These are phyloP conservation scores for Plodia interpunctella DNA, from an alignment of 1,140 invertebrate species.

Conservation along the genomic window DNA sequence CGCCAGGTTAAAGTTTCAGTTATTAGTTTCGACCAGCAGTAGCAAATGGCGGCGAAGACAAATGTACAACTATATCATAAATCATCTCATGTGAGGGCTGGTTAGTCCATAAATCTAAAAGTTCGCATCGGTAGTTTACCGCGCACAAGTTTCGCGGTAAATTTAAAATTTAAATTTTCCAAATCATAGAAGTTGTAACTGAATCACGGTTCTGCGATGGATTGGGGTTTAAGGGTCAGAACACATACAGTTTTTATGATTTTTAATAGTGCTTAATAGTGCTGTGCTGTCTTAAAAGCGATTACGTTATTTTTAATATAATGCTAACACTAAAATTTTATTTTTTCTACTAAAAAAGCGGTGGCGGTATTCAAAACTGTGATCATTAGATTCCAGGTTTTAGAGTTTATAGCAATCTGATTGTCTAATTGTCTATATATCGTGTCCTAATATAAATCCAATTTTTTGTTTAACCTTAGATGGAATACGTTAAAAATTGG, in stretches of 20 bases:
- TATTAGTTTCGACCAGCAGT: slow-evolving; percentile 20
- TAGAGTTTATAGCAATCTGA: too few relatives aligned
- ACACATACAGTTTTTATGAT: too few relatives aligned
- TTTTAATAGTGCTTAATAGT: too few relatives aligned
- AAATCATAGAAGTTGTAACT: slow-evolving; percentile 7
- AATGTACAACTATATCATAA: slow-evolving; percentile 28
- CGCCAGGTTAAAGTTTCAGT: slow-evolving; percentile 3
- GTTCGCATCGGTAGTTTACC: slow-evolving; percentile 35
- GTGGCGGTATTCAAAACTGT: too few relatives aligned
- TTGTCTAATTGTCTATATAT: too few relatives aligned
- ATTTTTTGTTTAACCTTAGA: too few relatives aligned
- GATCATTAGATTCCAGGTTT: too few relatives aligned
- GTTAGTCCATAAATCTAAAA: slow-evolving; percentile 39
- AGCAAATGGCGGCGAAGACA: slow-evolving; percentile 22
- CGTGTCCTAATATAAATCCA: too few relatives aligned
- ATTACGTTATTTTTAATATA: too few relatives aligned
- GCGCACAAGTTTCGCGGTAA: slow-evolving; percentile 25
- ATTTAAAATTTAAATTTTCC: slow-evolving; percentile 32
- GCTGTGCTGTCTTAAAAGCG: neutral
- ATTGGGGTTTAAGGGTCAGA: neutral
- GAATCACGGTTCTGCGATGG: neutral
- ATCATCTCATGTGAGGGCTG: slow-evolving; percentile 29
- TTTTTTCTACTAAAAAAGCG: too few relatives aligned
- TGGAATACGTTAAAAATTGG: too few relatives aligned
- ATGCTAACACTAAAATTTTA: too few relatives aligned